phyloP scores from a whole-genome alignment of 2,113 vertebrate genomes.

The Dissostichus mawsoni region DNA sequence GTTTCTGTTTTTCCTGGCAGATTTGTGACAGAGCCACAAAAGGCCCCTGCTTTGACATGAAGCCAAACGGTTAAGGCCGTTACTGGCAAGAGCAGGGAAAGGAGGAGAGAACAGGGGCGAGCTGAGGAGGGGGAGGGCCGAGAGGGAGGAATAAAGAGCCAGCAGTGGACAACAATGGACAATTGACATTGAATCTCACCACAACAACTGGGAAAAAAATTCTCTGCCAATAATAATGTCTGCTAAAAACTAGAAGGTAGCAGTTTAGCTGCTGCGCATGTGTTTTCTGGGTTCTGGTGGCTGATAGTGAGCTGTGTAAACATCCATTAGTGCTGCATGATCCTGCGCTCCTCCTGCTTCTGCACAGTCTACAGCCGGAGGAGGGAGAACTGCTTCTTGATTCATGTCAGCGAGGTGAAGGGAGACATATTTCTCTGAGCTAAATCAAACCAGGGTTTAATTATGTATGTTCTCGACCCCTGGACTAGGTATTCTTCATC shows the following conservation, averaged over 20 bases:
- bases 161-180: conserved; percentile 80
- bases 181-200: conserved; percentile 68
- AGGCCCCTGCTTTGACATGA: conserved; percentile 84
- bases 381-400: conserved; percentile 62
- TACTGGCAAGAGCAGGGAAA: conserved; percentile 81
- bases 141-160: conserved; percentile 67
- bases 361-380: conserved; percentile 59
- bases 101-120: conserved; percentile 73
- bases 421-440: conserved; percentile 59
- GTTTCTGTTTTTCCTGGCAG: conserved; percentile 88
- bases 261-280: conserved; percentile 33
- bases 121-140: conserved; percentile 50
- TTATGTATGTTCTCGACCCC: conserved; percentile 64
- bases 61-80: conserved; percentile 85
- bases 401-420: conserved; percentile 64
- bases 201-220: conserved; percentile 39
- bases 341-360: conserved; percentile 68
- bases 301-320: conserved; percentile 81
- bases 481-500: conserved; percentile 52
- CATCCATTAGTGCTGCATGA: conserved; percentile 79
- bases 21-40: conserved; percentile 87
- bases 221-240: conserved; percentile 49
- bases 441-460: conserved; percentile 71
- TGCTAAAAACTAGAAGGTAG: conserved; percentile 41
- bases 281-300: conserved; percentile 68